Percentiles rank a stretch among this genome's conserved stretches.
Evolutionary conservation across 2,888 invertebrate species (phyloP).

Genomic region (Fragum sueziense): DNA sequence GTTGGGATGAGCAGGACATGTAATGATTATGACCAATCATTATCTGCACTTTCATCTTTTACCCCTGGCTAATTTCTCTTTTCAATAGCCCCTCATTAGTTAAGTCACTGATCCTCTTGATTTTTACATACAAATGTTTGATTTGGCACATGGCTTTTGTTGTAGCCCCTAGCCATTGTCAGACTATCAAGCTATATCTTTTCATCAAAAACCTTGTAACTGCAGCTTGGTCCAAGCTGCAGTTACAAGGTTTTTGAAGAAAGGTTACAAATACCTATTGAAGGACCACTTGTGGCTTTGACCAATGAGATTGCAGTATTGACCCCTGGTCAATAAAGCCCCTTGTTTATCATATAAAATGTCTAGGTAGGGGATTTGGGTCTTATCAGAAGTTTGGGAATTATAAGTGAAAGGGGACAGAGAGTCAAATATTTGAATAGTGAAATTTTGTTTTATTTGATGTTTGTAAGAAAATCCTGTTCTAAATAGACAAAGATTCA

Average conservation of each 20-base stretch:
- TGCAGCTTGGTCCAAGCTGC: too few species aligned
- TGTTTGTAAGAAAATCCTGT: neutral
- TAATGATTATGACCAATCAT: slow-evolving; percentile 5
- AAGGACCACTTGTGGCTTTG: neutral
- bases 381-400: slow-evolving; percentile 6
- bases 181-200: neutral
- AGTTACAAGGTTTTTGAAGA: too few species aligned
- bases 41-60: slow-evolving; percentile 13
- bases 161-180: neutral
- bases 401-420: slow-evolving; percentile 1
- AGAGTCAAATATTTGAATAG: slow-evolving; percentile 1
- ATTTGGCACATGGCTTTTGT: slow-evolving; percentile 28
- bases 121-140: slow-evolving; percentile 23
- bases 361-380: neutral
- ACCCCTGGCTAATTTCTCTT: neutral
- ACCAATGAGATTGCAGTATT: slow-evolving; percentile 8
- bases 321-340: neutral
- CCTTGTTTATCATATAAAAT: slow-evolving; percentile 1
- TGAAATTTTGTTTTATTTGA: slow-evolving; percentile 3
- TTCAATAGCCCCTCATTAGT: slow-evolving; percentile 2
- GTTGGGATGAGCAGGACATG: slow-evolving; percentile 2
- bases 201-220: too few species aligned
- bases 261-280: too few species aligned
- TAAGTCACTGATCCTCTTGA: slow-evolving; percentile 8
- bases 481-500: neutral